phyloP scores from a whole-genome alignment of 2,888 invertebrate genomes.

The Nomada goodeniana region DNA sequence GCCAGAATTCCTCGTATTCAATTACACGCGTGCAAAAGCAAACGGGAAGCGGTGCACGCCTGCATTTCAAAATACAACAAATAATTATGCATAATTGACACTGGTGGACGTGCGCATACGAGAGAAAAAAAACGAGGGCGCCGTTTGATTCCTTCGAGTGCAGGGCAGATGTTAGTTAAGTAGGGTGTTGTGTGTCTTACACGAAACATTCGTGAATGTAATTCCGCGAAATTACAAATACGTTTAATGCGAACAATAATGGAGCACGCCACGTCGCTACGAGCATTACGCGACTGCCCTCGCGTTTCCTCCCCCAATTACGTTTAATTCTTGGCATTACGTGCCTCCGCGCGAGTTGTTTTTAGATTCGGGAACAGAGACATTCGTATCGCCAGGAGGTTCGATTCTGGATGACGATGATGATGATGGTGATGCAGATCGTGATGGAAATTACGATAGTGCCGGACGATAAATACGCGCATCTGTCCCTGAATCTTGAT shows the following conservation, averaged over 20 bases:
- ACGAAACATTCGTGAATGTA: constrained; percentile 49
- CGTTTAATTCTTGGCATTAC: constrained; percentile 63
- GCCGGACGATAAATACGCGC: constrained; percentile 62
- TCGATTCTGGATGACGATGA: constrained; percentile 70
- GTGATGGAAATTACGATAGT: constrained; percentile 61
- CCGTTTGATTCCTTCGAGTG: constrained; percentile 35
- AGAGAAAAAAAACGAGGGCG: background rate
- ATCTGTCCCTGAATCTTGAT: constrained; percentile 60
- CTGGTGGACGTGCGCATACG: constrained; percentile 2
- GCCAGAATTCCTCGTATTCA: background rate
- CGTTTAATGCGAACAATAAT: constrained; percentile 63
- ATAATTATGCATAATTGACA: constrained; percentile 57
- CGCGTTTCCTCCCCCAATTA: constrained; percentile 65
- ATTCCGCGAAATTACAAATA: constrained; percentile 53
- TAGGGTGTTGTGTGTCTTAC: constrained; percentile 34
- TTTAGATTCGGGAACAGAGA: constrained; percentile 65
- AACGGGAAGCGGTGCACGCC: constrained; percentile 34
- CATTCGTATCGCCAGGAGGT: constrained; percentile 60
- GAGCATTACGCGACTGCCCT: constrained; percentile 39
- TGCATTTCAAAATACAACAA: constrained; percentile 35
- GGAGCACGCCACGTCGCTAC: constrained; percentile 33
- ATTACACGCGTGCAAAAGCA: constrained; percentile 34
- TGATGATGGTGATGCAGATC: constrained; percentile 60
- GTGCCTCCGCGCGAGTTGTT: constrained; percentile 59
- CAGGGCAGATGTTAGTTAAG: constrained; percentile 65